Evolutionary conservation across 1,140 invertebrate genomes (phyloP).

Genomic region (Chironomus striatipennis): DNA sequence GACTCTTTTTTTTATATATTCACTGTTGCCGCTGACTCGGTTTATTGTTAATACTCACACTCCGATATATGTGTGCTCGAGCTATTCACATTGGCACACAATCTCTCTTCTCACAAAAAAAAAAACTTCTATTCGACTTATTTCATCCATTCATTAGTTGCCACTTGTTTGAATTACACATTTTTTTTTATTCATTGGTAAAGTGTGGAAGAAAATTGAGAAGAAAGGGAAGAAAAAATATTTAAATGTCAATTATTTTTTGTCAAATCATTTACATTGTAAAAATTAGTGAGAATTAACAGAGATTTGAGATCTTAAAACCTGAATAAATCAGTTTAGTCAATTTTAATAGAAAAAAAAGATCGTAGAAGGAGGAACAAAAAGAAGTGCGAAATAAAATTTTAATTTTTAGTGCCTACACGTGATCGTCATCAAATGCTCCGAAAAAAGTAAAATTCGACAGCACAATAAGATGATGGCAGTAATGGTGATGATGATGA

Average conservation of each 20-base stretch:
- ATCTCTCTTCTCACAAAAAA: background rate
- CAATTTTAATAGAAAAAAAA: background rate
- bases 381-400: background rate
- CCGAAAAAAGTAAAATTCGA: too few relatives aligned
- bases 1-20: background rate
- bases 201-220: background rate
- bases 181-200: background rate
- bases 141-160: constrained; percentile 23
- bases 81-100: background rate
- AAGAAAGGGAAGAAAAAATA: background rate
- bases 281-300: too few relatives aligned
- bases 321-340: background rate
- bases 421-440: background rate
- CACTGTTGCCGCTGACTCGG: background rate
- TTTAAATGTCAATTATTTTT: too few relatives aligned
- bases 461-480: too few relatives aligned
- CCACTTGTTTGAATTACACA: constrained; percentile 23
- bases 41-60: constrained; percentile 1
- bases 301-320: too few relatives aligned
- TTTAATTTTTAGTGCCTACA: background rate
- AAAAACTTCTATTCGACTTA: constrained; percentile 3
- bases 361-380: background rate
- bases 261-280: too few relatives aligned
- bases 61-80: background rate
- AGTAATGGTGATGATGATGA: too few relatives aligned